Conservation (phyloP, 2,113 vertebrate genomes). For the Hippolais icterina region DNA sequence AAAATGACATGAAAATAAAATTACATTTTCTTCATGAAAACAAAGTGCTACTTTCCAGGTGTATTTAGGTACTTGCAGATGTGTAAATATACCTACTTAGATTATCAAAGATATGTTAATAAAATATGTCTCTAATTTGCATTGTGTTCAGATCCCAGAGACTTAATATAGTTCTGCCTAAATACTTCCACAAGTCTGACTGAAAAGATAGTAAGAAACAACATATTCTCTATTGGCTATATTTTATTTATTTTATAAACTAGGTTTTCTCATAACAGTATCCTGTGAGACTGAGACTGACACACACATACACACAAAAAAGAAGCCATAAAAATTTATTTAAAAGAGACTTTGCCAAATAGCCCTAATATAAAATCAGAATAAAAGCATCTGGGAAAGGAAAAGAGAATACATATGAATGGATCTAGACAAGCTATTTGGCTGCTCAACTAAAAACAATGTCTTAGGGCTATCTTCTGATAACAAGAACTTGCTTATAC, state of each 20-base stretch:
- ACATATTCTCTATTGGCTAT: neutral
- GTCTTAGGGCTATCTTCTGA: neutral
- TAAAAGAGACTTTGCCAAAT: neutral
- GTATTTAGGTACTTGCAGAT: neutral
- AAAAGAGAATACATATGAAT: neutral
- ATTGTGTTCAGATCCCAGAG: neutral
- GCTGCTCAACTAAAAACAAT: neutral
- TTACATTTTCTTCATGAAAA: neutral
- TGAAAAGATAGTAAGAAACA: neutral
- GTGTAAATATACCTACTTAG: neutral
- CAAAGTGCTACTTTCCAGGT: neutral
- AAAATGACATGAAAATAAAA: neutral
- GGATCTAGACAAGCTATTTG: neutral
- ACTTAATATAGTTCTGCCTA: neutral
- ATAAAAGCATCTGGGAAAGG: neutral
- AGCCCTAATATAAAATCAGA: neutral
- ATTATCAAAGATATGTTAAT: neutral
- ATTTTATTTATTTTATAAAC: neutral
- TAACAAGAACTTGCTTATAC: neutral
- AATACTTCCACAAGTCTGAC: neutral
- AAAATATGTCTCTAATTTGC: neutral
- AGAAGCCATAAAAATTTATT: neutral
- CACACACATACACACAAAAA: neutral
- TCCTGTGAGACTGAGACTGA: accelerated
- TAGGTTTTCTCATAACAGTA: neutral